Evolutionary conservation across 2,797 vertebrate genomes (phyloP).

Genomic region (Myotis planiceps): DNA sequence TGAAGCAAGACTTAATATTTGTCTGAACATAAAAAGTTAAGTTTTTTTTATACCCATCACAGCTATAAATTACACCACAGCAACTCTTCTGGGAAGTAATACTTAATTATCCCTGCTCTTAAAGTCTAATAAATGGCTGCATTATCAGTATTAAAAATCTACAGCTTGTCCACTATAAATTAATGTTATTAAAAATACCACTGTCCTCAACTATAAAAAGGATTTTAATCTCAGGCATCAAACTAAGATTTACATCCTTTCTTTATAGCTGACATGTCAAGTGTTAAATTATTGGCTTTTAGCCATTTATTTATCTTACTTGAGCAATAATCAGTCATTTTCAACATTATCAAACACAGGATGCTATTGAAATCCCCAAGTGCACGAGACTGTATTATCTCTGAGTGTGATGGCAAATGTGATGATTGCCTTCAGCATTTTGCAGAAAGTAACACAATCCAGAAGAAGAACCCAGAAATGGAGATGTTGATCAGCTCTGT

Average conservation of each 20-base stretch:
- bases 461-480: not conserved
- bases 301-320: slow-evolving; percentile 52
- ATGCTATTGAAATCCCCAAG: not conserved
- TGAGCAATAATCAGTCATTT: slow-evolving; percentile 65
- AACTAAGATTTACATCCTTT: slow-evolving; percentile 66
- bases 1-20: slow-evolving; percentile 66
- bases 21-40: slow-evolving; percentile 63
- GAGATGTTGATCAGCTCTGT: not conserved
- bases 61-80: slow-evolving; percentile 68
- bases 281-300: slow-evolving; percentile 73
- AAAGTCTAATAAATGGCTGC: slow-evolving; percentile 82
- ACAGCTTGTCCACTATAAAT: slow-evolving; percentile 79
- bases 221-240: slow-evolving; percentile 78
- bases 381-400: not conserved
- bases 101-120: slow-evolving; percentile 82
- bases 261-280: slow-evolving; percentile 71
- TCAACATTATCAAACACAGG: not conserved
- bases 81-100: slow-evolving; percentile 64
- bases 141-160: slow-evolving; percentile 66
- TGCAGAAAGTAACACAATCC: not conserved
- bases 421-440: not conserved
- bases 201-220: slow-evolving; percentile 66
- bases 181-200: slow-evolving; percentile 82
- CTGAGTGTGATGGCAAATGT: not conserved
- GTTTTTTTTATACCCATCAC: slow-evolving; percentile 51